These are phyloP conservation scores for Rhinoderma darwinii DNA, from an alignment of 2,113 vertebrate species.

Conservation along the genomic window DNA sequence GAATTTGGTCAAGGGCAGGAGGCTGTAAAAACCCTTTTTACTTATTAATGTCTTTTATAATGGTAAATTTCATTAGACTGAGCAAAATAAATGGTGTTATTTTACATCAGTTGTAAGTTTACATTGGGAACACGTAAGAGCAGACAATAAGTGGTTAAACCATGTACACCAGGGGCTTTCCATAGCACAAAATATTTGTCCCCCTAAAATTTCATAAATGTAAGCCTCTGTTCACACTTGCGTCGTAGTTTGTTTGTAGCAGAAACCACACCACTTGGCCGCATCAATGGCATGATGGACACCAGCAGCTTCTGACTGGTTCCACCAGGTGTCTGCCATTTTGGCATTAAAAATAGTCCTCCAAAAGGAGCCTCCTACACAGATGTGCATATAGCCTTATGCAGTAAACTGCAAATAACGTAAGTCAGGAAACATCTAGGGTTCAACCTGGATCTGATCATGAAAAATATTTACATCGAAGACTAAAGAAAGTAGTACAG, in stretches of 20 bases:
- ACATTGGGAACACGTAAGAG: not conserved
- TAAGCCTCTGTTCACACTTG: too few relatives aligned
- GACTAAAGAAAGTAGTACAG: not conserved
- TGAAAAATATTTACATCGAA: not conserved
- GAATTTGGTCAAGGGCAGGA: constrained; percentile 49
- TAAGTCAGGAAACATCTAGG: too few relatives aligned
- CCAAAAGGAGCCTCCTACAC: too few relatives aligned
- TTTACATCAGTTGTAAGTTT: not conserved
- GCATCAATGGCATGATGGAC: too few relatives aligned
- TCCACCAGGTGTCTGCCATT: too few relatives aligned
- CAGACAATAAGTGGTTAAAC: not conserved
- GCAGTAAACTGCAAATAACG: not conserved
- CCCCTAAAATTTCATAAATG: not conserved
- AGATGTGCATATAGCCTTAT: too few relatives aligned
- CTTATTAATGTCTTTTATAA: not conserved
- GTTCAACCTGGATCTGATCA: not conserved
- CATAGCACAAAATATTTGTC: not conserved
- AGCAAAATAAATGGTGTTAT: not conserved
- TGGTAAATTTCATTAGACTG: not conserved
- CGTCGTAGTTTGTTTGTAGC: too few relatives aligned
- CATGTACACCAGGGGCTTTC: too few relatives aligned
- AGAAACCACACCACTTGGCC: too few relatives aligned
- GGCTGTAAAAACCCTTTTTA: not conserved
- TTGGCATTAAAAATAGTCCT: too few relatives aligned
- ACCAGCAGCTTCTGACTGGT: too few relatives aligned